Conservation (phyloP, 2,888 invertebrate species). For the Pharmacophagus antenor region DNA sequence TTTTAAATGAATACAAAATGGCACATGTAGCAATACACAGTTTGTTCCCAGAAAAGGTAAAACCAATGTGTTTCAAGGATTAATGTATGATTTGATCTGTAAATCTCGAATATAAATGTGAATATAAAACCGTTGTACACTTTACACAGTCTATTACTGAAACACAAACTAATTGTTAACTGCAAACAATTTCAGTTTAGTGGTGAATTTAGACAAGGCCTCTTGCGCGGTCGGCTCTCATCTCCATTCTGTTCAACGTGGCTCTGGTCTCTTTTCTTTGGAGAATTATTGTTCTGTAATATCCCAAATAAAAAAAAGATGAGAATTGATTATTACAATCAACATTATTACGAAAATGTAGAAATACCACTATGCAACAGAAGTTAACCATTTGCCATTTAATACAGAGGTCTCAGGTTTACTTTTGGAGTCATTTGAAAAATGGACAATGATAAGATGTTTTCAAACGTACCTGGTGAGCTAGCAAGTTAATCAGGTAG, state of each 20-base stretch:
- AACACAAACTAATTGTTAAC: conserved; percentile 54
- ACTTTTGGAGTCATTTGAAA: no score
- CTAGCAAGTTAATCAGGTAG: no score
- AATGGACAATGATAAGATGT: no score
- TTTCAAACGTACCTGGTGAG: no score
- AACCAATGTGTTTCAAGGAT: conserved; percentile 47
- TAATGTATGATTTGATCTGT: conserved; percentile 52
- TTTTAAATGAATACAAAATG: conserved; percentile 36
- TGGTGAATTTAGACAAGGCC: conserved; percentile 78
- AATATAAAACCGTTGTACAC: conserved; percentile 63
- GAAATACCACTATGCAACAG: no score
- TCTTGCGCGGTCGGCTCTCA: conserved; percentile 80
- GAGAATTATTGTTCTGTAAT: conserved; percentile 77
- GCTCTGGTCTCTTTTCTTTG: conserved; percentile 82
- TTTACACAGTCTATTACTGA: conserved; percentile 60
- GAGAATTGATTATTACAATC: not conserved
- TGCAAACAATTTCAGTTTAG: conserved; percentile 55
- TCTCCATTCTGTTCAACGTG: conserved; percentile 79
- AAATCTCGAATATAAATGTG: conserved; percentile 54
- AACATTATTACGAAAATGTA: no score
- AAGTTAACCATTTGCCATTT: no score
- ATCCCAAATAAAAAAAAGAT: conserved; percentile 14
- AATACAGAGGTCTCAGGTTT: no score
- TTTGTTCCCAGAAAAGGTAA: conserved; percentile 44
- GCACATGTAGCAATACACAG: conserved; percentile 39